A percentile compares a stretch with the other conserved stretches of the same genome.
phyloP scores from a whole-genome alignment of 2,113 vertebrate genomes.

The Potamarius usumacintae region DNA sequence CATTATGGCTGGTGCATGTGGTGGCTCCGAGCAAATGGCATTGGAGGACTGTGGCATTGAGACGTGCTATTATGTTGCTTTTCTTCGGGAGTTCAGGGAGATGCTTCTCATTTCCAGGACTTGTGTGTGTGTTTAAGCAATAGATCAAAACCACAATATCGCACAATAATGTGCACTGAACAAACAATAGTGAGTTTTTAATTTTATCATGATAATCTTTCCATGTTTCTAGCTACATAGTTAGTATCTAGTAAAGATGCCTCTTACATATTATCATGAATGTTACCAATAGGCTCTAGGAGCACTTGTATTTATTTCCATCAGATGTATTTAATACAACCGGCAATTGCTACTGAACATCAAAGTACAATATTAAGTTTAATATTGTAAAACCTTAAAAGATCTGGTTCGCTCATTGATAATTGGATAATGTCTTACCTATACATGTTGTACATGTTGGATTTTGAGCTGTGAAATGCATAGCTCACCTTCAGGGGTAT shows the following conservation, averaged over 20 bases:
- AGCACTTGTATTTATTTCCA: not conserved
- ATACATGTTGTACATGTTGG: not conserved
- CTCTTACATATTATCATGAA: not conserved
- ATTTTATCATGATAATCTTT: not conserved
- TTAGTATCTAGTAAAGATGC: not conserved
- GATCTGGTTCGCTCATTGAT: not conserved
- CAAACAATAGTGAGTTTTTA: not conserved
- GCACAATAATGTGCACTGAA: not conserved
- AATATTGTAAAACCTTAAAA: not conserved
- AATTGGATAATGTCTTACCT: not conserved
- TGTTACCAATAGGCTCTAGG: not conserved
- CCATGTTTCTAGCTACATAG: not conserved
- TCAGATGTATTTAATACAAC: not conserved
- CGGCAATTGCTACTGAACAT: not conserved
- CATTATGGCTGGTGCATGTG: slow-evolving; percentile 22
- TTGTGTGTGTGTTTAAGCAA: not conserved
- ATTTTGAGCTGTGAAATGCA: not conserved
- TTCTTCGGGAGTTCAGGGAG: slow-evolving; percentile 8
- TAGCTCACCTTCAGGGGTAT: not conserved
- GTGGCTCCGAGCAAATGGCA: slow-evolving; percentile 10
- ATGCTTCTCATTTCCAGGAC: not conserved
- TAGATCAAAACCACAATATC: not conserved
- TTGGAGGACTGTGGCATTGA: not conserved
- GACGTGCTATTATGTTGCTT: slow-evolving; percentile 8
- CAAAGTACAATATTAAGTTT: not conserved